Evolutionary conservation across 2,888 invertebrate genomes (phyloP).

Genomic region (Drosophila siamana): DNA sequence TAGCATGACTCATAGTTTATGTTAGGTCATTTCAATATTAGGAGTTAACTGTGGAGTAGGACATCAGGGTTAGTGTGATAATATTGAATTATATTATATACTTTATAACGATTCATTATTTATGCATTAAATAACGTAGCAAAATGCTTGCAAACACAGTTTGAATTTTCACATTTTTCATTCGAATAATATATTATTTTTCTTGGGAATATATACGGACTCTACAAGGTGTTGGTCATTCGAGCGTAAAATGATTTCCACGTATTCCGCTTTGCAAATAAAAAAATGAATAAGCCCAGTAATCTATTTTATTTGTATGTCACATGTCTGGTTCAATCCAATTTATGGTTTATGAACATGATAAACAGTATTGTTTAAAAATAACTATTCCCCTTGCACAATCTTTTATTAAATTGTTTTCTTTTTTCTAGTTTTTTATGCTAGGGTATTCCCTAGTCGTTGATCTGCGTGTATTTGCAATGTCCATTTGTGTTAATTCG

Average conservation of each 20-base stretch:
- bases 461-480: not conserved
- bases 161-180: not conserved
- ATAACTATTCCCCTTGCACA: slow-evolving; percentile 20
- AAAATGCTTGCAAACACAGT: no score
- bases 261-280: not conserved
- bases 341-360: slow-evolving; percentile 17
- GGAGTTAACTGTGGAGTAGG: not conserved
- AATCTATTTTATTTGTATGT: slow-evolving; percentile 9
- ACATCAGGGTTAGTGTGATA: not conserved
- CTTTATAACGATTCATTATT: no score
- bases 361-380: slow-evolving; percentile 4
- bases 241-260: slow-evolving; percentile 31
- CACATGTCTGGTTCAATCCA: slow-evolving; percentile 12
- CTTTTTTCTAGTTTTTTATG: not conserved
- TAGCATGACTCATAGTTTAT: not conserved
- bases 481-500: slow-evolving; percentile 7
- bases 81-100: no score
- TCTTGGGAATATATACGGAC: not conserved
- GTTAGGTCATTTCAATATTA: not conserved
- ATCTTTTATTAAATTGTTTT: no score
- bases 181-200: not conserved
- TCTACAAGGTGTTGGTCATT: slow-evolving; percentile 2
- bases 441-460: slow-evolving; percentile 2
- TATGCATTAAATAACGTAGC: no score
- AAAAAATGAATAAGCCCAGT: not conserved